phyloP scores from a whole-genome alignment of 2,113 vertebrate genomes.

The Ranitomeya variabilis region DNA sequence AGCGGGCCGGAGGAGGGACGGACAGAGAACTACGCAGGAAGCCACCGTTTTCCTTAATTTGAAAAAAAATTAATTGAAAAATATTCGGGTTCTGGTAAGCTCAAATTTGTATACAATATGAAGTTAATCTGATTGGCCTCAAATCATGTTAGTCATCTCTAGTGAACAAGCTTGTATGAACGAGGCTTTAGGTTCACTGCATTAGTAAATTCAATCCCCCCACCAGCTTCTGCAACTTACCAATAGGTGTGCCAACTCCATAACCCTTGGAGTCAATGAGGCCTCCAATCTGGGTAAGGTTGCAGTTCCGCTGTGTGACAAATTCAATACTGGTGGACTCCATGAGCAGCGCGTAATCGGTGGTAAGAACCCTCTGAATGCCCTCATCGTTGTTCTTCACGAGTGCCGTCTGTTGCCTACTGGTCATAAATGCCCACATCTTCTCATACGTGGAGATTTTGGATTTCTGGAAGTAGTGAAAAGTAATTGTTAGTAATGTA shows the following conservation, averaged over 20 bases:
- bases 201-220: too few species aligned
- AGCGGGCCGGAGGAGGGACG: too few species aligned
- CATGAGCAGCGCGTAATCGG: conserved; percentile 95
- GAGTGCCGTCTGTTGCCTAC: conserved; percentile 90
- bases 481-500: background rate
- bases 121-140: too few species aligned
- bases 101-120: too few species aligned
- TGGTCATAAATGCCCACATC: conserved; percentile 99
- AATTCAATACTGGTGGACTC: conserved; percentile 98
- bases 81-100: too few species aligned
- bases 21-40: too few species aligned
- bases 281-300: conserved; percentile 96
- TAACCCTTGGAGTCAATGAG: conserved; percentile 98
- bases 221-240: conserved; percentile 70
- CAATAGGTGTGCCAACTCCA: conserved; percentile 95
- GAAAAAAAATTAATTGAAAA: too few species aligned
- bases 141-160: too few species aligned
- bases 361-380: conserved; percentile 92
- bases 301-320: conserved; percentile 97
- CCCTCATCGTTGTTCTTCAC: conserved; percentile 94
- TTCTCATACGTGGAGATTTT: conserved; percentile 98
- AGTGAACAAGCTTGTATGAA: too few species aligned
- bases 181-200: too few species aligned
- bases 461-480: conserved; percentile 84
- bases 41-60: too few species aligned